Percentiles rank a stretch among this genome's conserved stretches.
These are phyloP conservation scores for Dione juno DNA, from an alignment of 2,888 invertebrate genomes.

Conservation along the genomic window DNA sequence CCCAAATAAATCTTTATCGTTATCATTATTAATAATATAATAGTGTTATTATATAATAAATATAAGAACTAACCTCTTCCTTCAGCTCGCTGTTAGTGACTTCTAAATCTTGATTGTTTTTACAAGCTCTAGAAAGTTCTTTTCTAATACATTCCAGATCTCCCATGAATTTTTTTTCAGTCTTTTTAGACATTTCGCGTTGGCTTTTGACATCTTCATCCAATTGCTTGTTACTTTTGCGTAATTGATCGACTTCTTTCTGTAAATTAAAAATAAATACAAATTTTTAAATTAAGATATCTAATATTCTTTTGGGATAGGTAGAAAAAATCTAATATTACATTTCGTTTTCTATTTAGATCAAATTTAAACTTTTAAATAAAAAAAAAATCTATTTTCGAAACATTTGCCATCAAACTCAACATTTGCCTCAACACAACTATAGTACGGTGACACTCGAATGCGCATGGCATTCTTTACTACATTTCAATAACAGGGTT, in stretches of 20 bases:
- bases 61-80: conserved; percentile 83
- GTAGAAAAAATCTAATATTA: too few species aligned
- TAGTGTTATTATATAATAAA: background rate
- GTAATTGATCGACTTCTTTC: conserved; percentile 70
- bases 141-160: conserved; percentile 80
- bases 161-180: conserved; percentile 70
- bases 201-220: conserved; percentile 78
- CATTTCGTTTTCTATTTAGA: too few species aligned
- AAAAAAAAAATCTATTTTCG: too few species aligned
- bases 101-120: conserved; percentile 85
- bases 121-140: conserved; percentile 80
- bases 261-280: conserved; percentile 48
- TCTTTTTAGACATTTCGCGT: conserved; percentile 73
- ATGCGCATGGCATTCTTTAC: too few species aligned
- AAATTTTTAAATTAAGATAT: too few species aligned
- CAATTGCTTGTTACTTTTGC: conserved; percentile 68
- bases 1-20: background rate
- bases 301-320: too few species aligned
- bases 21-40: too few species aligned
- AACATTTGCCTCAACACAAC: too few species aligned
- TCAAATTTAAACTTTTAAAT: too few species aligned
- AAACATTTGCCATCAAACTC: too few species aligned
- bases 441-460: too few species aligned
- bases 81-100: conserved; percentile 87
- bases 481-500: too few species aligned